Evolutionary conservation across 2,113 vertebrate species (phyloP).

Genomic region (Cathartes aura): DNA sequence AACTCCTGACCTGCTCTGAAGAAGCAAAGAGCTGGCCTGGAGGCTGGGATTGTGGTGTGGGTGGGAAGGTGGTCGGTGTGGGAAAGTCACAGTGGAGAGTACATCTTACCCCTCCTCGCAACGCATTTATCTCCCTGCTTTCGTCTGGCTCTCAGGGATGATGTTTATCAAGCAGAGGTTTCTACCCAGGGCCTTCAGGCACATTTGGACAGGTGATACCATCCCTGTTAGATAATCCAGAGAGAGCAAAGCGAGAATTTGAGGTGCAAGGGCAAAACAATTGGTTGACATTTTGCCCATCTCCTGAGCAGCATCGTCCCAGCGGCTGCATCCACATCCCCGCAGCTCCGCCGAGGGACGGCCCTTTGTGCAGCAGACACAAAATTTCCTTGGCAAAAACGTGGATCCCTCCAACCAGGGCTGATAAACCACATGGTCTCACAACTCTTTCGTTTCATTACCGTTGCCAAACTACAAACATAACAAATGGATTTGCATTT

Average conservation of each 20-base stretch:
- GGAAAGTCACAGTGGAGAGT: neutral
- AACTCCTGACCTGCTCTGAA: neutral
- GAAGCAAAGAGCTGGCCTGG: neutral
- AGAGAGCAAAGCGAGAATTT: neutral
- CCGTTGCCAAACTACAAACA: neutral
- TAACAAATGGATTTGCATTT: neutral
- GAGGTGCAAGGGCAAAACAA: neutral
- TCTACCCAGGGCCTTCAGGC: neutral
- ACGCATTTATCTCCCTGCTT: neutral
- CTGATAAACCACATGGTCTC: neutral
- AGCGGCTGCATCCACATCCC: neutral
- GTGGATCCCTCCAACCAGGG: neutral
- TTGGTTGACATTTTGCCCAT: neutral
- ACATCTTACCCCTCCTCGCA: neutral
- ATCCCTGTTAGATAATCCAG: neutral
- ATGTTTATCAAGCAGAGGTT: neutral
- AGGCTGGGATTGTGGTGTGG: neutral
- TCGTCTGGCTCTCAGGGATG: neutral
- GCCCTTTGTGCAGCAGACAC: neutral
- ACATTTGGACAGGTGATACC: neutral
- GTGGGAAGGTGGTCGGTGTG: neutral
- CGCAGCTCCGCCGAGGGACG: neutral
- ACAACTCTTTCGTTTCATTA: neutral
- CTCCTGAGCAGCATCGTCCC: neutral
- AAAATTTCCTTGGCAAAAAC: neutral